A percentile compares a stretch with the other conserved stretches of the same genome.
Evolutionary conservation across 2,797 vertebrate genomes (phyloP).

Genomic region (Sebastes matsubarae): DNA sequence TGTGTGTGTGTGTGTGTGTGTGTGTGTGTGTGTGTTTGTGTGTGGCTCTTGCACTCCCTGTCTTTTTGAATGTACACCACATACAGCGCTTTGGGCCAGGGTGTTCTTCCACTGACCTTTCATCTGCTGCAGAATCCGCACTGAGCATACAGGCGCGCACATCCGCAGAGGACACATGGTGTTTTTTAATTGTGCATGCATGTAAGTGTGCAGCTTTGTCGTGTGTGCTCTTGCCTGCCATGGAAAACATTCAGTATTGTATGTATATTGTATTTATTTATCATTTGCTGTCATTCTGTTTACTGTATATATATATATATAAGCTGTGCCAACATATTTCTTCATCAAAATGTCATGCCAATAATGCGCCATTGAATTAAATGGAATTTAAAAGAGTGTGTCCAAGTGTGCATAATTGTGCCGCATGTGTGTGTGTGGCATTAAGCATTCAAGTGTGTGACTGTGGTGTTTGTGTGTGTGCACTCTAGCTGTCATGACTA

Average conservation of each 20-base stretch:
- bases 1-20: conserved; percentile 24
- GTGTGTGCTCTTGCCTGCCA: background rate
- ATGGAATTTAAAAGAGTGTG: conserved; percentile 8
- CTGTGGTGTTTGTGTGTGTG: conserved; percentile 9
- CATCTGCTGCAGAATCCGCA: conserved; percentile 34
- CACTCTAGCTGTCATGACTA: conserved; percentile 42
- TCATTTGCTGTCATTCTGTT: background rate
- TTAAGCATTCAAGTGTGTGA: conserved; percentile 8
- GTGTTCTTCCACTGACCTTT: conserved; percentile 69
- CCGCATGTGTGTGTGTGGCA: background rate
- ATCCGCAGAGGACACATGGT: background rate
- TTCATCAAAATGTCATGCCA: background rate
- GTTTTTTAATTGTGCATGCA: conserved; percentile 12
- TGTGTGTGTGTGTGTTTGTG: conserved; percentile 9
- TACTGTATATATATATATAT: background rate
- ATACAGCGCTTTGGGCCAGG: conserved; percentile 29
- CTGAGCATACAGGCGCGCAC: background rate
- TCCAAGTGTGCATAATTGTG: conserved; percentile 20
- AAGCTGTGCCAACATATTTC: background rate
- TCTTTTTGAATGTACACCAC: conserved; percentile 49
- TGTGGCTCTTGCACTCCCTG: conserved; percentile 8
- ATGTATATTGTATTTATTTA: background rate
- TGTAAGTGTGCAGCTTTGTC: background rate
- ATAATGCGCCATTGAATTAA: conserved; percentile 12
- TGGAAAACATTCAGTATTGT: background rate